phyloP scores from a whole-genome alignment of 2,797 vertebrate species.

The Etheostoma perlongum region DNA sequence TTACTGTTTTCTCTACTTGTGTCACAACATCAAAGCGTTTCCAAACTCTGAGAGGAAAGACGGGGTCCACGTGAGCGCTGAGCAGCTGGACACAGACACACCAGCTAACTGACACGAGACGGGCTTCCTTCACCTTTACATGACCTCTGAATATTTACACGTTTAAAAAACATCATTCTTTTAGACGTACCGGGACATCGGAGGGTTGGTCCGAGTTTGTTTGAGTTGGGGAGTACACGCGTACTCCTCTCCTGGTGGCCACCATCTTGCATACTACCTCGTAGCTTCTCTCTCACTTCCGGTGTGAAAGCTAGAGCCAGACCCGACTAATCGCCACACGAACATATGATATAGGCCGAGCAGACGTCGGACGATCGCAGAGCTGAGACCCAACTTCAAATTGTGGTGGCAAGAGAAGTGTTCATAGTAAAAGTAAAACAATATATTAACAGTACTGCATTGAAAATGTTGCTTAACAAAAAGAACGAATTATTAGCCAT shows the following conservation, averaged over 20 bases:
- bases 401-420: background rate
- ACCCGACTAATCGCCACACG: slow-evolving; percentile 39
- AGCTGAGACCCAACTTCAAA: background rate
- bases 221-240: slow-evolving; percentile 60
- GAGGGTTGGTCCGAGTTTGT: slow-evolving; percentile 27
- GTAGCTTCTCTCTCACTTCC: slow-evolving; percentile 55
- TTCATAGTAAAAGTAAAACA: background rate
- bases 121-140: accelerated
- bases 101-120: background rate
- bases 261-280: slow-evolving; percentile 80
- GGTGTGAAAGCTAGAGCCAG: slow-evolving; percentile 25
- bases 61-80: slow-evolving; percentile 62
- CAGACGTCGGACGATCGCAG: slow-evolving; percentile 45
- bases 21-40: slow-evolving; percentile 19
- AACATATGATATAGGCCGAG: background rate
- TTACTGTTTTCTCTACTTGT: background rate
- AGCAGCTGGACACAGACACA: background rate
- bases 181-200: slow-evolving; percentile 60
- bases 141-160: accelerated
- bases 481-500: background rate
- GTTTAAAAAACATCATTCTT: accelerated
- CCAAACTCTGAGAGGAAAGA: slow-evolving; percentile 18
- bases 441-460: too few species aligned
- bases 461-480: background rate
- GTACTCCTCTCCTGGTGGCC: slow-evolving; percentile 83